A percentile compares a stretch with the other conserved stretches of the same genome.
Evolutionary conservation across 1,140 invertebrate species (phyloP).

Genomic region (Penaeus vannamei): DNA sequence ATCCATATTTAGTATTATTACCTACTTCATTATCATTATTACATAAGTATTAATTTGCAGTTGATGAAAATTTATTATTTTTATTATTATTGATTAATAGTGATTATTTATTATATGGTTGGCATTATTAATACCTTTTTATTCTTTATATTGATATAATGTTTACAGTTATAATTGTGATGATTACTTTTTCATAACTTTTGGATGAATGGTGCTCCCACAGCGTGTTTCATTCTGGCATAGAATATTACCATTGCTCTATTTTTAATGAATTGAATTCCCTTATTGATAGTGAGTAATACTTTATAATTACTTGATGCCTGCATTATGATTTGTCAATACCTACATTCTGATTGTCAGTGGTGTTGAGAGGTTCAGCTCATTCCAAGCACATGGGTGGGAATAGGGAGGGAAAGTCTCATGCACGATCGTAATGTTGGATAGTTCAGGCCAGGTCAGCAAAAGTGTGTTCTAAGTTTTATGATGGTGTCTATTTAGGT

Average conservation of each 20-base stretch:
- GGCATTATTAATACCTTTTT: too few species aligned
- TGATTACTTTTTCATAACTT: too few species aligned
- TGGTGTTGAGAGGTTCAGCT: slow-evolving; percentile 66
- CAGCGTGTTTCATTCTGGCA: too few species aligned
- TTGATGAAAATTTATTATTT: too few species aligned
- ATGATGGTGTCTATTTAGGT: slow-evolving; percentile 35
- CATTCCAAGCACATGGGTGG: slow-evolving; percentile 62
- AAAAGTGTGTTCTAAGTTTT: slow-evolving; percentile 18
- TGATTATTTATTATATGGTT: too few species aligned
- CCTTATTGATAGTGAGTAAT: background rate
- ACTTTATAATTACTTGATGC: background rate
- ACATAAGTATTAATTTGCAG: too few species aligned
- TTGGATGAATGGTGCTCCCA: too few species aligned
- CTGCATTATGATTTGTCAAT: background rate
- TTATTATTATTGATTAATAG: too few species aligned
- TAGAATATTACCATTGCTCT: slow-evolving; percentile 17
- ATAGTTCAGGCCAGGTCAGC: slow-evolving; percentile 25
- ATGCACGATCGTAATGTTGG: background rate
- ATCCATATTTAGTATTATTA: too few species aligned
- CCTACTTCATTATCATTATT: too few species aligned
- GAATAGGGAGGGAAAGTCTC: slow-evolving; percentile 37
- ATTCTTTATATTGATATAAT: too few species aligned
- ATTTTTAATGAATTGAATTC: slow-evolving; percentile 6
- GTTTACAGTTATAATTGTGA: too few species aligned
- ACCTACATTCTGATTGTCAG: slow-evolving; percentile 66